phyloP scores from a whole-genome alignment of 2,797 vertebrate species.

The Micrastur ruficollis region DNA sequence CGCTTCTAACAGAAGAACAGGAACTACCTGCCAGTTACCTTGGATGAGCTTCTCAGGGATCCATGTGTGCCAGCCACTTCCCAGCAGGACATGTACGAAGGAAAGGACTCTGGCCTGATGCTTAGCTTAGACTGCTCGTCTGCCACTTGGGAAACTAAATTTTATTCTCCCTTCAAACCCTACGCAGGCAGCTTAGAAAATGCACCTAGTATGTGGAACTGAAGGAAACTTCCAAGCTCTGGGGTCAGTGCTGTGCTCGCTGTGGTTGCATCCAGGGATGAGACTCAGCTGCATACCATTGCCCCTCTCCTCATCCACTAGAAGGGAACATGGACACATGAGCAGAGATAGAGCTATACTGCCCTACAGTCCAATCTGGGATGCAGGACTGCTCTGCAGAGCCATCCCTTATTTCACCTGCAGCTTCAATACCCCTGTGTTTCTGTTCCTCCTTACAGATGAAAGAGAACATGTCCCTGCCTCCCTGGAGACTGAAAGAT shows the following conservation, averaged over 20 bases:
- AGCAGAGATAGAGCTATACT: background rate
- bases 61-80: background rate
- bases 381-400: background rate
- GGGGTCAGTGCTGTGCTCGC: background rate
- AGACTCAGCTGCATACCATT: background rate
- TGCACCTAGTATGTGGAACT: background rate
- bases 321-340: background rate
- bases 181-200: background rate
- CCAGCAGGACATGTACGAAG: background rate
- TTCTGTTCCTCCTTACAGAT: background rate
- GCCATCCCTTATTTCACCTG: background rate
- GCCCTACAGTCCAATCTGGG: background rate
- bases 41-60: background rate
- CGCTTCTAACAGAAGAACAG: background rate
- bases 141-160: background rate
- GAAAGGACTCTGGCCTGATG: background rate
- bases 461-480: background rate
- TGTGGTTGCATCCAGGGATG: background rate
- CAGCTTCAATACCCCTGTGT: background rate
- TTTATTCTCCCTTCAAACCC: background rate
- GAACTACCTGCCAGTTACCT: background rate
- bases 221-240: background rate
- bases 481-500: background rate
- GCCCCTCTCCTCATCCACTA: background rate
- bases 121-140: background rate